Base-by-base conservation (phyloP, 2,113 vertebrate genomes). In the Herpetotheres cachinnans region DNA sequence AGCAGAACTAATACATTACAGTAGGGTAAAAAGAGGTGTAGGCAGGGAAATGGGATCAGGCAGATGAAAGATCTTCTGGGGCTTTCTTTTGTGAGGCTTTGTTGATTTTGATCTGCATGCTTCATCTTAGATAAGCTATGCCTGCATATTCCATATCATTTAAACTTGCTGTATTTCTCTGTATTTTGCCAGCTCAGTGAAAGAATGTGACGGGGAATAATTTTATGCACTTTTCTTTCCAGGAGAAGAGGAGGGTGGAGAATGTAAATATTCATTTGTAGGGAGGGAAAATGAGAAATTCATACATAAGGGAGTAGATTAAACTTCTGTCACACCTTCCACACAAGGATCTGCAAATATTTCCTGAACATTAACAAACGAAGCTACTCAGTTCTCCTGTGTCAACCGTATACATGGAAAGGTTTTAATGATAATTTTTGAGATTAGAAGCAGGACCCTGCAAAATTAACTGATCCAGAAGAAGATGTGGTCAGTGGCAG, bases 51-150 rank as follows among this genome's bases (percentile, higher is more conserved):
- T 54, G 82, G 65, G 65, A 94, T 88, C 65, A 92, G 79, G n/a
- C 59, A 92, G 95, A 94, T 93, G 82, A 94, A 95, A 94, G 96
- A 91, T 50, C 82, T 90, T 93, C 56, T 55, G 62, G 82, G 76
- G 61, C 46, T 82, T 96, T 94, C 87, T 93, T 96, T 95, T 95
- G 84, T 92, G 90, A 96, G 58, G 47, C 66, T 97, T 91, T 93
- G 84, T 77, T 90, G 82, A 93, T 92, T 95, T 73, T 82, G 89
- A 91, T 96, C 93, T 93, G 78, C 72, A 86, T 0, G 0, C 49
- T 95, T 95, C 74, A 93, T 94, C 86, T 95, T 93, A 92, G 86
- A 95, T 91, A 91, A 82, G 71, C 82, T 90, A 15, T 22, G 61
- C 74, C 50, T 91, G 50, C 61, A 36, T 96, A 80, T 86, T 91